Evolutionary conservation across 2,888 invertebrate species (phyloP), one percentile per base, ranked within the genome.

Genomic region (Ennomos fuscantarius): DNA sequence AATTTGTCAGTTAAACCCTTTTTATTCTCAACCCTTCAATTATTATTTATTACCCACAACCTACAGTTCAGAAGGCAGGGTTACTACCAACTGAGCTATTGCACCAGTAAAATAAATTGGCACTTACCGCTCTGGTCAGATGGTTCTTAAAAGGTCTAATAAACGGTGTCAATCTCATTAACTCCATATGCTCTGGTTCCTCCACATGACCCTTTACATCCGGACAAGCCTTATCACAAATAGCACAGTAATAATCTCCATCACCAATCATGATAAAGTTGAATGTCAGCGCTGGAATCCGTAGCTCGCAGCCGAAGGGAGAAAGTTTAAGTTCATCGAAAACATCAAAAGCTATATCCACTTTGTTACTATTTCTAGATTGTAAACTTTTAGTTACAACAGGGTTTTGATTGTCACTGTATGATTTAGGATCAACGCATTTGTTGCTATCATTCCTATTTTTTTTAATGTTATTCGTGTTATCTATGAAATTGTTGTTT

Each of bases 121-220:
- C n/a, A 76, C 50, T 74, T 68, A 41, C 73, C 65, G 44, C 82
- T 34, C 66, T 75, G 66, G 44, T 74, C 64, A 54, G 68, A 64
- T 49, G 69, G 57, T 2, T 65, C 37, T 45, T 75, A 36, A 62
- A 73, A 61, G 9, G 72, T 54, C 10, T 45, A 10, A 69, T 77
- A 74, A 13, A 61, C 0, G 61, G 62, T 2, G 61, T 56, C 55
- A 55, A 58, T 9, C 31, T 41, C 12, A 64, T 62, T 8, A 33
- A 8, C 8, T 55, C 42, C 10, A 55, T 42, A 46, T 66, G 66
- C 1, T 5, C 33, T 5, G 12, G 8, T 8, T 53, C 50, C 10
- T 46, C 59, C 10, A 66, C 57, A 32, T 66, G 66, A 0, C 15
- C 12, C 1, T 41, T 50, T 1, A 62, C 35, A 44, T 64, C 53